A percentile compares a stretch with the other conserved stretches of the same genome.
Evolutionary conservation across 2,888 invertebrate species (phyloP).

Genomic region (Molorchus minor): DNA sequence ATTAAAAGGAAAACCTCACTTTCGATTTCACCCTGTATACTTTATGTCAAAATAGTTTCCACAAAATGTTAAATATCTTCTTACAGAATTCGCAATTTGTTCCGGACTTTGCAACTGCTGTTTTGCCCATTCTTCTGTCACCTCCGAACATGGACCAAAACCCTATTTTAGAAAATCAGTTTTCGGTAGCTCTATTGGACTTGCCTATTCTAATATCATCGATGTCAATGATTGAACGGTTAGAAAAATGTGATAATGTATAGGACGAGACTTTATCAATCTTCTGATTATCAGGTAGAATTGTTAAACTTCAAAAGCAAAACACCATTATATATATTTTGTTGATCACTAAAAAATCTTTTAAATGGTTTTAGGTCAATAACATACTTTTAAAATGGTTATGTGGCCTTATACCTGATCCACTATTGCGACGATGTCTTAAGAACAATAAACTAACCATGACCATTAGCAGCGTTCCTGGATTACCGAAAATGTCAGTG

Average conservation of each 20-base stretch:
- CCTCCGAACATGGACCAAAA: neutral
- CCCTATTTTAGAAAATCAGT: constrained; percentile 15
- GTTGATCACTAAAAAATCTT: neutral
- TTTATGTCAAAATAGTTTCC: neutral
- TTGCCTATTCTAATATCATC: constrained; percentile 11
- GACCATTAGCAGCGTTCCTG: constrained; percentile 23
- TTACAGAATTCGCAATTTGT: constrained; percentile 9
- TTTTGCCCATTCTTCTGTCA: neutral
- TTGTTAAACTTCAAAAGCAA: neutral
- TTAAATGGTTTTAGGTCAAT: constrained; percentile 23
- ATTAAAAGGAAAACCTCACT: neutral
- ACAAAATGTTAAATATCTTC: neutral
- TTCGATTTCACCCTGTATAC: neutral
- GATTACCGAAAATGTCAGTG: constrained; percentile 7
- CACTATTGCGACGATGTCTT: neutral
- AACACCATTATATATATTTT: neutral
- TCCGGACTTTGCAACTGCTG: constrained; percentile 1
- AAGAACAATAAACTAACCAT: constrained; percentile 17
- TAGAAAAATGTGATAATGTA: neutral
- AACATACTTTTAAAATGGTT: constrained; percentile 5
- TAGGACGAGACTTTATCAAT: neutral
- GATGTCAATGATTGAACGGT: constrained; percentile 7
- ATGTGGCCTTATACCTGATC: constrained; percentile 11
- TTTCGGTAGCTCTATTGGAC: constrained; percentile 15
- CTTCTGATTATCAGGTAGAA: neutral